These are phyloP conservation scores for Meteorus cinctellus DNA, from an alignment of 2,888 invertebrate genomes.

Conservation along the genomic window DNA sequence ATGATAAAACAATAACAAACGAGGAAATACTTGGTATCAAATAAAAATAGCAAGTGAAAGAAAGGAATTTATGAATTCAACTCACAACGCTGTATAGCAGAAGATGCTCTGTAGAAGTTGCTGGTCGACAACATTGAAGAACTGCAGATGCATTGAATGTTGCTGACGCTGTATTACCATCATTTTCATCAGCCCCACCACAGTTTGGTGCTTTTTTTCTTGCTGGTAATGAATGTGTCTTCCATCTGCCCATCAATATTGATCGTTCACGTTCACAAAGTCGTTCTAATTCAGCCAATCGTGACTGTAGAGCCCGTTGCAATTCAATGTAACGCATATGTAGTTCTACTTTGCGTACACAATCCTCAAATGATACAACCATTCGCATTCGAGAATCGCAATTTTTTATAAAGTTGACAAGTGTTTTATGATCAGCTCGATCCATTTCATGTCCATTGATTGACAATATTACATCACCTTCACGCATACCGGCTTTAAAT, in stretches of 20 bases:
- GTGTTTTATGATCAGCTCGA: conserved; percentile 92
- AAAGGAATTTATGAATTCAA: conserved; percentile 3
- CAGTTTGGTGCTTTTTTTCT: conserved; percentile 84
- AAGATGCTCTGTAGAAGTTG: conserved; percentile 86
- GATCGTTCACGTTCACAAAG: conserved; percentile 88
- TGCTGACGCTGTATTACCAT: conserved; percentile 65
- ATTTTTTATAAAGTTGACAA: conserved; percentile 93
- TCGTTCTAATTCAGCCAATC: conserved; percentile 89
- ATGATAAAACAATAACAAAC: not conserved
- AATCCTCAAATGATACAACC: conserved; percentile 97
- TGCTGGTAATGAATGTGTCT: conserved; percentile 90
- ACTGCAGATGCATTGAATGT: conserved; percentile 67
- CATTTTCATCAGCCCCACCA: conserved; percentile 66
- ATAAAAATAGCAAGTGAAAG: too few relatives aligned
- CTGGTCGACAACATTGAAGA: conserved; percentile 81
- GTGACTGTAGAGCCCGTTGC: conserved; percentile 87
- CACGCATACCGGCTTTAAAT: conserved; percentile 93
- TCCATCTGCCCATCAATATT: conserved; percentile 89
- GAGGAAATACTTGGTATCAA: too few relatives aligned
- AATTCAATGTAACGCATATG: conserved; percentile 95
- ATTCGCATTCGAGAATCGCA: conserved; percentile 94
- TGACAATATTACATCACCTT: conserved; percentile 96
- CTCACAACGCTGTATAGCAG: conserved; percentile 71
- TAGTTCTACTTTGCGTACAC: conserved; percentile 94
- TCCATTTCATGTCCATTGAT: conserved; percentile 98